These are phyloP conservation scores for Holothuria scabra DNA, from an alignment of 53 echinoderm and acorn worm genomes.

Conservation along the genomic window DNA sequence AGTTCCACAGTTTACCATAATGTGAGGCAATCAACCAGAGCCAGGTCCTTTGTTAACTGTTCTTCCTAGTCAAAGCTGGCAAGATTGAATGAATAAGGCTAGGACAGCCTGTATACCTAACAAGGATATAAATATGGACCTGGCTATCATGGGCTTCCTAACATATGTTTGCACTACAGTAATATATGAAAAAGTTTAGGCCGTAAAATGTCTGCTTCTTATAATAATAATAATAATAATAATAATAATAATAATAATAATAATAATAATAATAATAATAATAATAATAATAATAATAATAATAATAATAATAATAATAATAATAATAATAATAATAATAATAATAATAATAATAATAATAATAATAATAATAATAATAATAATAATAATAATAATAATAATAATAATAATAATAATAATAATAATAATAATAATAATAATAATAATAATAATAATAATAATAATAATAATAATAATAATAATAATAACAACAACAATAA, in stretches of 20 bases:
- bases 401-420: not conserved
- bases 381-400: not conserved
- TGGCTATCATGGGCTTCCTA: too few species aligned
- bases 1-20: too few species aligned
- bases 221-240: not conserved
- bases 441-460: not conserved
- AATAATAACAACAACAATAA: not conserved
- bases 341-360: not conserved
- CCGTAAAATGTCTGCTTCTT: too few species aligned
- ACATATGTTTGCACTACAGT: too few species aligned
- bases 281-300: not conserved
- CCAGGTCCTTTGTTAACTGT: too few species aligned
- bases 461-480: not conserved
- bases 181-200: too few species aligned
- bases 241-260: not conserved
- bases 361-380: not conserved
- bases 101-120: too few species aligned
- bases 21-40: too few species aligned
- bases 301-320: conserved; percentile 10
- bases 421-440: not conserved
- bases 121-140: too few species aligned
- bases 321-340: conserved; percentile 22
- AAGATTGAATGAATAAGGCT: too few species aligned
- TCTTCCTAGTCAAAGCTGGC: too few species aligned
- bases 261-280: not conserved